Conservation (phyloP, 2,113 vertebrate species). For the Fukomys damarensis region DNA sequence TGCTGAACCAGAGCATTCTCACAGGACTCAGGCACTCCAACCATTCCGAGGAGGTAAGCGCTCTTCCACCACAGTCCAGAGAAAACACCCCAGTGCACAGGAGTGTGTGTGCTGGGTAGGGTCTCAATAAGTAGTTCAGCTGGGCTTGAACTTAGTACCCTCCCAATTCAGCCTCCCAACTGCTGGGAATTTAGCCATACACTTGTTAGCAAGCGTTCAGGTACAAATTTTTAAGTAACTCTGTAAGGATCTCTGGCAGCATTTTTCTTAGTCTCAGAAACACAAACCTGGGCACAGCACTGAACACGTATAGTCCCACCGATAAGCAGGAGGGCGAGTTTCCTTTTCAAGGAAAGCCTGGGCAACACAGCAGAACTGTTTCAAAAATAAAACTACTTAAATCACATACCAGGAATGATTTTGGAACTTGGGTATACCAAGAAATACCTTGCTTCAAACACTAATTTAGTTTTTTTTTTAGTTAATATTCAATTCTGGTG, state of each 20-base stretch:
- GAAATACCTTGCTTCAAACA: background rate
- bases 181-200: background rate
- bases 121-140: background rate
- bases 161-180: background rate
- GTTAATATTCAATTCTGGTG: background rate
- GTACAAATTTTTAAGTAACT: background rate
- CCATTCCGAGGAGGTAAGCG: background rate
- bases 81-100: background rate
- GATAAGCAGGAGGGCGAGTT: background rate
- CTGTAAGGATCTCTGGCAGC: background rate
- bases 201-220: background rate
- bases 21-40: background rate
- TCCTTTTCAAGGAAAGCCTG: background rate
- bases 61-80: background rate
- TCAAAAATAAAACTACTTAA: background rate
- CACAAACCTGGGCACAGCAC: background rate
- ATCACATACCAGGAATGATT: background rate
- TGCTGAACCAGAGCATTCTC: background rate
- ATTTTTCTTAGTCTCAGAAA: constrained; percentile 17
- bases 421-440: background rate
- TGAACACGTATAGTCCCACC: background rate
- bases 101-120: background rate
- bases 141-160: background rate
- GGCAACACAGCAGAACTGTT: background rate
- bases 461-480: background rate